Evolutionary conservation across 2,888 invertebrate species (phyloP).

Genomic region (Oxyteleia sp.): DNA sequence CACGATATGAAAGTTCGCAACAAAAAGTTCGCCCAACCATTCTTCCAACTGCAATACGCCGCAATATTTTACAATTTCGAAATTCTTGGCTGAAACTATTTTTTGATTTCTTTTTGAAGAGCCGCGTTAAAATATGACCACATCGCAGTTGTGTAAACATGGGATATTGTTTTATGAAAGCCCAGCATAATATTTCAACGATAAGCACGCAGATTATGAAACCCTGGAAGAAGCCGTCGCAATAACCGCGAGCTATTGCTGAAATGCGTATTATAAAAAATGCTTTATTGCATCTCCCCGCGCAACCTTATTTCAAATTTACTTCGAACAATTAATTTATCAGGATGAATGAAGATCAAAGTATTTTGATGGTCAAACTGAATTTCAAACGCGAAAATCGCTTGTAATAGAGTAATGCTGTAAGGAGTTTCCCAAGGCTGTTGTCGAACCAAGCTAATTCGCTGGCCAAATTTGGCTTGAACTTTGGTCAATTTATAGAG

Average conservation of each 20-base stretch:
- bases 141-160: conserved; percentile 27
- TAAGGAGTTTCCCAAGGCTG: conserved; percentile 36
- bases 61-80: background rate
- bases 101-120: conserved; percentile 13
- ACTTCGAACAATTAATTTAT: background rate
- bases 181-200: conserved; percentile 45
- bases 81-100: background rate
- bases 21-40: background rate
- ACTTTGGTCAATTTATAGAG: conserved; percentile 50
- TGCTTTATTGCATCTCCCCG: conserved; percentile 12
- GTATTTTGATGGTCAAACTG: conserved; percentile 33
- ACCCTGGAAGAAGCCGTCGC: conserved; percentile 26
- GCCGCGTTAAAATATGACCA: conserved; percentile 24
- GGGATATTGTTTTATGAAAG: conserved; percentile 41
- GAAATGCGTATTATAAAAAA: conserved; percentile 46
- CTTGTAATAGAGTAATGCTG: conserved; percentile 37
- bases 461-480: conserved; percentile 33
- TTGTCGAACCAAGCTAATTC: conserved; percentile 55
- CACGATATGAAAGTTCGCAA: no score
- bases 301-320: background rate
- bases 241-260: conserved; percentile 51
- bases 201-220: conserved; percentile 52
- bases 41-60: background rate
- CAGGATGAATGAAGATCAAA: conserved; percentile 27
- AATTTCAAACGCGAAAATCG: conserved; percentile 25